phyloP scores from a whole-genome alignment of 1,140 invertebrate species.

The Meteorus sp. region DNA sequence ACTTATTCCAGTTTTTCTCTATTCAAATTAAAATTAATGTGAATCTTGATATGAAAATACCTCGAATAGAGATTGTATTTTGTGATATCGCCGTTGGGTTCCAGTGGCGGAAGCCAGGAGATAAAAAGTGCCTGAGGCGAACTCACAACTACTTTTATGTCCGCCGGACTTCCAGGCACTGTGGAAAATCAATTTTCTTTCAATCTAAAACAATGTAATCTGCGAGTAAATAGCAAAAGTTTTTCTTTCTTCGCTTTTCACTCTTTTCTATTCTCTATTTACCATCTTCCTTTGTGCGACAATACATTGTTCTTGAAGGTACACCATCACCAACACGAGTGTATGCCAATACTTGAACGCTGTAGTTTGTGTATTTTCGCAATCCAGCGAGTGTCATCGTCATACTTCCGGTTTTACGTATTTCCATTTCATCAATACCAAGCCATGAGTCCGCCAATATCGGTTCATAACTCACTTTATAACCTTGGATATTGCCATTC shows the following conservation, averaged over 20 bases:
- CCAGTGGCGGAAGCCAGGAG: slow-evolving; percentile 76
- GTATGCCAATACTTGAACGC: slow-evolving; percentile 79
- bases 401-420: slow-evolving; percentile 69
- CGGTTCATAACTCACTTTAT: slow-evolving; percentile 75
- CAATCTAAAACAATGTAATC: slow-evolving; percentile 15
- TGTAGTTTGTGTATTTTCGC: slow-evolving; percentile 84
- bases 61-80: slow-evolving; percentile 80
- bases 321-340: slow-evolving; percentile 82
- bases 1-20: no score
- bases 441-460: slow-evolving; percentile 64
- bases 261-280: slow-evolving; percentile 31
- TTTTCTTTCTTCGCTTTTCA: slow-evolving; percentile 16
- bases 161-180: slow-evolving; percentile 79
- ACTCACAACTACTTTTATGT: slow-evolving; percentile 80
- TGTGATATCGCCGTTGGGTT: slow-evolving; percentile 78
- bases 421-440: slow-evolving; percentile 66
- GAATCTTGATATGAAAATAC: slow-evolving; percentile 35
- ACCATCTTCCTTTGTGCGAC: slow-evolving; percentile 84
- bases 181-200: slow-evolving; percentile 34
- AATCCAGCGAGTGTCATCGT: slow-evolving; percentile 69
- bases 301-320: slow-evolving; percentile 69
- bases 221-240: neutral
- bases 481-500: slow-evolving; percentile 82
- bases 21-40: no score
- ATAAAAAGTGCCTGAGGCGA: slow-evolving; percentile 75